Percentiles rank a stretch among this genome's conserved stretches.
phyloP scores from a whole-genome alignment of 64 coral and sea anemone genomes.

The Actinia equina region DNA sequence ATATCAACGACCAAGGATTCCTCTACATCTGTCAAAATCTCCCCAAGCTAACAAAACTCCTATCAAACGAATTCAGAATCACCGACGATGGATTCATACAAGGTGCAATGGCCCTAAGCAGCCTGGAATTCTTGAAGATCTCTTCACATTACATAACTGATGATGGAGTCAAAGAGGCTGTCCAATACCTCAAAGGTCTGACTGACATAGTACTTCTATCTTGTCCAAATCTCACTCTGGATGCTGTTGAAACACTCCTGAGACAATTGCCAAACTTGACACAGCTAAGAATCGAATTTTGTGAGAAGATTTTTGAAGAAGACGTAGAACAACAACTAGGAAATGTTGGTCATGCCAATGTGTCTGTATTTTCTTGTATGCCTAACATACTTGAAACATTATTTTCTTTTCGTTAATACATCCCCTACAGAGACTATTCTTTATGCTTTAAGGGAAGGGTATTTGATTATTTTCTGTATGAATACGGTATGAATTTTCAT shows the following conservation, averaged over 20 bases:
- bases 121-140: not conserved
- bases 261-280: constrained; percentile 73
- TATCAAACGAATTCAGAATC: not conserved
- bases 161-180: constrained; percentile 7
- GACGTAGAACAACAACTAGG: constrained; percentile 26
- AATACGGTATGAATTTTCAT: not conserved
- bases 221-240: constrained; percentile 67
- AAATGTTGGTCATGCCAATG: not conserved
- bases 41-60: not conserved
- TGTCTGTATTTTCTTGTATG: not conserved
- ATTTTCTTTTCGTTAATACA: not conserved
- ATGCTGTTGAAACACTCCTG: constrained; percentile 53
- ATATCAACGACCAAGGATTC: constrained; percentile 2
- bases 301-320: constrained; percentile 65
- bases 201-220: constrained; percentile 78
- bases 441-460: too few species aligned
- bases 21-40: not conserved
- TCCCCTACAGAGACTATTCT: not conserved
- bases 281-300: constrained; percentile 90
- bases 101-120: not conserved
- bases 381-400: not conserved
- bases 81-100: not conserved
- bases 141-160: not conserved
- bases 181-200: constrained; percentile 59
- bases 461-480: not conserved